phyloP scores from a whole-genome alignment of 2,888 invertebrate genomes.

The Brassicogethes aeneus region DNA sequence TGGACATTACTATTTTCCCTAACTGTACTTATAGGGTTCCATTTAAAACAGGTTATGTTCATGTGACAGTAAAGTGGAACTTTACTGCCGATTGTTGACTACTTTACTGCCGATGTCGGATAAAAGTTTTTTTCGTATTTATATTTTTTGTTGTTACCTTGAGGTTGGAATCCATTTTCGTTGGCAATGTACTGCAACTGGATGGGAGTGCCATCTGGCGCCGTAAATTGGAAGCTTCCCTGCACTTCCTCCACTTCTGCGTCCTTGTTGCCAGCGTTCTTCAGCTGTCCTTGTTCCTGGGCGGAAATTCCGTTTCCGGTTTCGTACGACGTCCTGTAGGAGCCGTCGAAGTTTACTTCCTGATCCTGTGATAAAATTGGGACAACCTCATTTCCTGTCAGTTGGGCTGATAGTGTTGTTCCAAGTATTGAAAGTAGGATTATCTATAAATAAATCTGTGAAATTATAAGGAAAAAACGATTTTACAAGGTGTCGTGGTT shows the following conservation, averaged over 20 bases:
- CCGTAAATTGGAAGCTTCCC: conserved; percentile 23
- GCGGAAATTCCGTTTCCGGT: conserved; percentile 51
- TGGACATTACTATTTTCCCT: too few species aligned
- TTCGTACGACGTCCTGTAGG: conserved; percentile 53
- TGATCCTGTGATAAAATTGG: conserved; percentile 60
- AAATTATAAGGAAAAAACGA: too few species aligned
- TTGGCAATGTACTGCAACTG: conserved; percentile 52
- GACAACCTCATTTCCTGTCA: conserved; percentile 47
- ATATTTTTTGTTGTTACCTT: conserved; percentile 41
- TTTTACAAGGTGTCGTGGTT: too few species aligned
- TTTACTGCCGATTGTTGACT: too few species aligned
- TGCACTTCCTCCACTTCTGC: conserved; percentile 26
- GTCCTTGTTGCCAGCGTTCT: conserved; percentile 41
- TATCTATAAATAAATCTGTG: too few species aligned
- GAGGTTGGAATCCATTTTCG: conserved; percentile 60
- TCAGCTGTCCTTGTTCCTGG: conserved; percentile 50
- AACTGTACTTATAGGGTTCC: too few species aligned
- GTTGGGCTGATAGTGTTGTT: conserved; percentile 25
- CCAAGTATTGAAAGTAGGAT: conserved; percentile 17
- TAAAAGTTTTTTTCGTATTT: too few species aligned
- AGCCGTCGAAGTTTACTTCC: conserved; percentile 60
- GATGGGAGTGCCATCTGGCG: conserved; percentile 31
- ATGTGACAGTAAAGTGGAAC: too few species aligned
- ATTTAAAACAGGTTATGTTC: too few species aligned
- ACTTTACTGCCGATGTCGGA: too few species aligned